Percentiles rank a stretch among this genome's conserved stretches.
Evolutionary conservation across 2,888 invertebrate genomes (phyloP).

Genomic region (Scelioninae gen. 2): DNA sequence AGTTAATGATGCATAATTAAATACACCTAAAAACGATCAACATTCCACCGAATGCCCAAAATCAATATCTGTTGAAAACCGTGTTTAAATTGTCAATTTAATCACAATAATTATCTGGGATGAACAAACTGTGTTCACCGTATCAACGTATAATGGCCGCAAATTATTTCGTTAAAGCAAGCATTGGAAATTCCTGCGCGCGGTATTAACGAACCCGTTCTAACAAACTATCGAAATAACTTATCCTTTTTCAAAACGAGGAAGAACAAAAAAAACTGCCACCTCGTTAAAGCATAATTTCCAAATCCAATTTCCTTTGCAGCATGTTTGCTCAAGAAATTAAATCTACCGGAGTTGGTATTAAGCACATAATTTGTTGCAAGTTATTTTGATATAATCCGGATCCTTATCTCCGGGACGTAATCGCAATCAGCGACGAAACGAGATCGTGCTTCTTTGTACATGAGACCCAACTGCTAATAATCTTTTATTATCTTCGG

Average conservation of each 20-base stretch:
- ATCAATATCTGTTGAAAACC: slow-evolving; percentile 12
- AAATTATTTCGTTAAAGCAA: slow-evolving; percentile 39
- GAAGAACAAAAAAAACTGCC: slow-evolving; percentile 2
- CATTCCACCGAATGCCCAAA: slow-evolving; percentile 8
- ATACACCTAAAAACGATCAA: slow-evolving; percentile 22
- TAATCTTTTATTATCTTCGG: slow-evolving; percentile 36
- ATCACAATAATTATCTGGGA: slow-evolving; percentile 7
- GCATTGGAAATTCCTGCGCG: slow-evolving; percentile 14
- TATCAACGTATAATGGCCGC: slow-evolving; percentile 6
- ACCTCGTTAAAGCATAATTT: slow-evolving; percentile 52
- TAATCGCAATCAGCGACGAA: slow-evolving; percentile 48
- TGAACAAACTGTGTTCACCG: slow-evolving; percentile 12
- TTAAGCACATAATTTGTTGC: slow-evolving; percentile 53
- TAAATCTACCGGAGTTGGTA: slow-evolving; percentile 50
- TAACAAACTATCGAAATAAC: slow-evolving; percentile 36
- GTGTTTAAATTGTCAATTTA: slow-evolving; percentile 26
- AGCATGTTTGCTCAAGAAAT: slow-evolving; percentile 56
- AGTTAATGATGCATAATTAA: slow-evolving; percentile 27
- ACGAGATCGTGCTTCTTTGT: slow-evolving; percentile 43
- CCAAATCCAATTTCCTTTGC: slow-evolving; percentile 50
- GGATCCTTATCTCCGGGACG: slow-evolving; percentile 36
- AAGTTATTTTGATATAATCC: slow-evolving; percentile 51
- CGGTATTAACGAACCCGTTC: slow-evolving; percentile 35
- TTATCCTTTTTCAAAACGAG: slow-evolving; percentile 22
- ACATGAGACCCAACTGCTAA: slow-evolving; percentile 38